phyloP scores from a whole-genome alignment of 2,888 invertebrate species.

The Hypselothyrea guttata region DNA sequence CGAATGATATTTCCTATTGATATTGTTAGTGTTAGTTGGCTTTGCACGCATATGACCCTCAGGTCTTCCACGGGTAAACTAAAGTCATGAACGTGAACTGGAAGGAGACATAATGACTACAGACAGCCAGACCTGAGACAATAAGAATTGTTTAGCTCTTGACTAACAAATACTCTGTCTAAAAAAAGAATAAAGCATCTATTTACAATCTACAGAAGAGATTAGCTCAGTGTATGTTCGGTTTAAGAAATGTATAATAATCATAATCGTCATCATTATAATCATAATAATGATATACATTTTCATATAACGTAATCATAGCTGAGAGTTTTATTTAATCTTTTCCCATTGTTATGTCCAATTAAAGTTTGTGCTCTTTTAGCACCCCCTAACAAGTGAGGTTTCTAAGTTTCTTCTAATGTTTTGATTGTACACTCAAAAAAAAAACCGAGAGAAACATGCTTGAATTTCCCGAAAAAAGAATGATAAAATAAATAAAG shows the following conservation, averaged over 20 bases:
- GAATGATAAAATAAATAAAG: no score
- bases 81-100: conserved; percentile 56
- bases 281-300: conserved; percentile 50
- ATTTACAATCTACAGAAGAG: no score
- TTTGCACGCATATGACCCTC: conserved; percentile 61
- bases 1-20: no score
- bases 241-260: no score
- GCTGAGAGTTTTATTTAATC: conserved; percentile 27
- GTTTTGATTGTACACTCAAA: no score
- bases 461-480: conserved; percentile 1
- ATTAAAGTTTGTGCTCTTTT: conserved; percentile 44
- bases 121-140: conserved; percentile 1
- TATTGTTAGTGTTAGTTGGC: conserved; percentile 15
- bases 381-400: conserved; percentile 39
- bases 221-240: no score
- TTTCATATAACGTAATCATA: conserved; percentile 52
- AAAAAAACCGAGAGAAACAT: neutral
- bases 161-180: no score
- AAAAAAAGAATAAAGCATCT: no score
- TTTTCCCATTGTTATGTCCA: conserved; percentile 61
- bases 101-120: conserved; percentile 29
- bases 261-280: conserved; percentile 17
- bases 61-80: conserved; percentile 53
- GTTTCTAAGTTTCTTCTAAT: conserved; percentile 14
- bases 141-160: no score